Base-by-base conservation (phyloP, 1,140 invertebrate species). In the Orussus abietinus region DNA sequence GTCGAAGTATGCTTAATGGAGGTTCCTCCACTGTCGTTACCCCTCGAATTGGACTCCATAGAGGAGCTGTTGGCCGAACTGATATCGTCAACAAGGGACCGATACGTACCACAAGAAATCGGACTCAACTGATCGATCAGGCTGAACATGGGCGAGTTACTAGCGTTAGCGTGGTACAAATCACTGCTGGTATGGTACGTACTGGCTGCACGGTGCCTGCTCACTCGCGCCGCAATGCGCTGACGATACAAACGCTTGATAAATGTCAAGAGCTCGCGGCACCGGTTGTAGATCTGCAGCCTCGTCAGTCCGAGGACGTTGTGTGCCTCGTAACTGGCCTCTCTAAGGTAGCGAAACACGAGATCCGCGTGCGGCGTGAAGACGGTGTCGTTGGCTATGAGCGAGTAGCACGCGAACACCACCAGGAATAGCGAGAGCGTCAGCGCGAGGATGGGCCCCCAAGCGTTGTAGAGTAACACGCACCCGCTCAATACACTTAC, bases 351-450 rank as follows among this genome's bases (percentile, higher is more conserved):
- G 6, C 55, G 36, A 1, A 64, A 18, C 2, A 62, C 5, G 4
- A 54, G 11, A 6, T 54, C 51, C n/a, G 51, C 58, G 38, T 66
- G 55, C 4, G 60, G 62, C 21, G 62, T 63, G 29, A 65, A 38
- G 17, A 65, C 42, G 22, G 61, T 65, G 25, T 72, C 68, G 59
- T 71, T 65, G 13, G 55, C 47, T 18, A 69, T 45, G 5, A 68
- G 45, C n/a, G 57, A 68, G 26, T 68, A 68, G 39, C 63, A 71
- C 26, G 56, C 47, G 45, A 67, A 64, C 6, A 61, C 47, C 18
- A 70, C 59, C 3, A 67, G 6, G 3, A 69, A 26, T 9, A 69
- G 34, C 3, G 55, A 54, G 17, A 64, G 39, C 9, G 61, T 60
- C 20, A 71, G 31, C 2, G 53, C 31, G 3, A 71, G 46, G 2